Evolutionary conservation across 1,140 invertebrate species (phyloP).

Genomic region (Formica exsecta): DNA sequence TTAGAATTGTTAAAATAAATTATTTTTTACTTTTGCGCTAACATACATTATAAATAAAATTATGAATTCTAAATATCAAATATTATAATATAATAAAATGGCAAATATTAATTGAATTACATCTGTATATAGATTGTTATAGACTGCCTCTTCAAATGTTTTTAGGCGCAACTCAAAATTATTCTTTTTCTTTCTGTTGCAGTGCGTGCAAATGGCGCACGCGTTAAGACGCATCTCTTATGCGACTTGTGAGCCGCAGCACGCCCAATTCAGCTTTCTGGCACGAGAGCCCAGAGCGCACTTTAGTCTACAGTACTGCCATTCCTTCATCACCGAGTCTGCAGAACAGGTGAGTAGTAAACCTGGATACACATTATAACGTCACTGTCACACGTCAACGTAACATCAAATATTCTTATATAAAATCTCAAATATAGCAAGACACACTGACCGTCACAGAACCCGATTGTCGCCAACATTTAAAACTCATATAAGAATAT

Average conservation of each 20-base stretch:
- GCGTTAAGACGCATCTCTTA: slow-evolving; percentile 94
- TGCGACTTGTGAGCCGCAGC: slow-evolving; percentile 93
- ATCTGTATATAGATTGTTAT: background rate
- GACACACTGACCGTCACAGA: too few relatives aligned
- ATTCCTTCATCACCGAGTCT: slow-evolving; percentile 93
- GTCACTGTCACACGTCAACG: too few relatives aligned
- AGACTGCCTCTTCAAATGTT: background rate
- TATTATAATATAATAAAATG: background rate
- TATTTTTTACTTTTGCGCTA: background rate
- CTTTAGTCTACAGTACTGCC: slow-evolving; percentile 93
- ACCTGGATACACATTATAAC: too few relatives aligned
- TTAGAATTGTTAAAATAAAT: slow-evolving; percentile 18
- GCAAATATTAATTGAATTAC: background rate
- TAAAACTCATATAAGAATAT: too few relatives aligned
- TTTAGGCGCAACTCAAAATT: background rate
- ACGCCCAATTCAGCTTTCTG: slow-evolving; percentile 94
- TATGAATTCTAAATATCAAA: background rate
- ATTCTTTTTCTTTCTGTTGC: slow-evolving; percentile 81
- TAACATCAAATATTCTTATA: too few relatives aligned
- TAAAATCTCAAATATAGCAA: too few relatives aligned
- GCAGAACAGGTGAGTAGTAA: slow-evolving; percentile 90
- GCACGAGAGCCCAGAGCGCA: slow-evolving; percentile 93
- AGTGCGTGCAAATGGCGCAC: slow-evolving; percentile 95
- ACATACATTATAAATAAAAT: background rate
- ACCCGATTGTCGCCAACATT: too few relatives aligned